phyloP scores from a whole-genome alignment of 2,113 vertebrate species.

The Motacilla alba region DNA sequence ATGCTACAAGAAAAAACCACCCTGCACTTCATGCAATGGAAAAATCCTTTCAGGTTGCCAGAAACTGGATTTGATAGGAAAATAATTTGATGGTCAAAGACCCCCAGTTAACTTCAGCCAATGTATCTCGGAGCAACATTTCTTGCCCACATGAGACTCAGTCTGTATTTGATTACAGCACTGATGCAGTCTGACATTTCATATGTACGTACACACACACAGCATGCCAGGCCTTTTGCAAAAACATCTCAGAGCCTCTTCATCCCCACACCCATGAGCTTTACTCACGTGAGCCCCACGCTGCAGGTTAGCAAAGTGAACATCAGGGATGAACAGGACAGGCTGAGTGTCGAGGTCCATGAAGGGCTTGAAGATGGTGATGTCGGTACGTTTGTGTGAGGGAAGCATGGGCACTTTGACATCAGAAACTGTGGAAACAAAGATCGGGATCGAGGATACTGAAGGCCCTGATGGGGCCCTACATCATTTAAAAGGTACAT shows the following conservation, averaged over 20 bases:
- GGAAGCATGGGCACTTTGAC: slow-evolving; percentile 88
- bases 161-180: not conserved
- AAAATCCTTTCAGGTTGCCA: not conserved
- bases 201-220: rapidly evolving
- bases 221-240: not conserved
- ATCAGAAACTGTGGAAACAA: slow-evolving; percentile 76
- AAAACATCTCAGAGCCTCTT: not conserved
- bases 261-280: not conserved
- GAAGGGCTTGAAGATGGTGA: slow-evolving; percentile 93
- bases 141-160: not conserved
- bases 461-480: not conserved
- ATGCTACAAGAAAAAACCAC: not conserved
- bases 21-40: not conserved
- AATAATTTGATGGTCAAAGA: not conserved
- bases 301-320: slow-evolving; percentile 92
- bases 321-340: slow-evolving; percentile 95
- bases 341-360: slow-evolving; percentile 91
- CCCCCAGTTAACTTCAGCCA: not conserved
- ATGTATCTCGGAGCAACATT: not conserved
- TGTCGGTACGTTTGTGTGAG: slow-evolving; percentile 86
- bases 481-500: not conserved
- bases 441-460: not conserved
- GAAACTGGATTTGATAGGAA: not conserved
- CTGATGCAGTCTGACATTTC: not conserved
- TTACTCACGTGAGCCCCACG: slow-evolving; percentile 86